Evolutionary conservation across 2,888 invertebrate species (phyloP), one percentile per base, ranked within the genome.

Genomic region (Archips crataeganus): DNA sequence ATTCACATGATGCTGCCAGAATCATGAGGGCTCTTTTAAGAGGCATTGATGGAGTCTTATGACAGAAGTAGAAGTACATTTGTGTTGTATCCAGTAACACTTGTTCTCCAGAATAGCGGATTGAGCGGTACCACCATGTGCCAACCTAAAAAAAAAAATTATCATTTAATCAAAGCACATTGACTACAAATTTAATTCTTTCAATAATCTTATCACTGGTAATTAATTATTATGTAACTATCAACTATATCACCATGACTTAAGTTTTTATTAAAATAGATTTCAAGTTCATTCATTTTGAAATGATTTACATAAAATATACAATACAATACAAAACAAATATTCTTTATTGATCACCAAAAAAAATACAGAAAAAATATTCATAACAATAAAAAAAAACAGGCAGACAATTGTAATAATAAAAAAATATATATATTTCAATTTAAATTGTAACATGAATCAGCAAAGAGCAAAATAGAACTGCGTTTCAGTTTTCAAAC

Each of bases 121-220:
- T 99, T 75, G 99, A 99, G 75, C 98, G 96, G 90, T 99, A 99
- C 99, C 99, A 99, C 99, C 99, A 99, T 81, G 98, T 98, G 64
- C 99, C 99, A 76, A 98, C 96, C 96, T 96, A 82, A 13, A 6
- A 39, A 23, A 65, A 65, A 34, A 69, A 69, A 6, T 45, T 10
- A 45, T 45, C 10, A 45, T 9, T n/a, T 4, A n/a, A 54, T 39
- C 51, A 39, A 11, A 66, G 39, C 36, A 13, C 3, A 34, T 23
- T 13, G 5, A 39, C 39, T 39, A n/a, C 3, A 23, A 23, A 9
- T n/a, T 9, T 23, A 9, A 51, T 51, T 51, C 1, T 5, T 51
- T 15, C 11, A 51, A 23, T 54, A 23, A 54, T 54, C 54, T 54
- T 54, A 54, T 54, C 54, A 9, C 0, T 54, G 6, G 23, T 2